Percentiles rank a stretch among this genome's conserved stretches.
Evolutionary conservation across 2,888 invertebrate genomes (phyloP).

Genomic region (Ceraclea dissimilis): DNA sequence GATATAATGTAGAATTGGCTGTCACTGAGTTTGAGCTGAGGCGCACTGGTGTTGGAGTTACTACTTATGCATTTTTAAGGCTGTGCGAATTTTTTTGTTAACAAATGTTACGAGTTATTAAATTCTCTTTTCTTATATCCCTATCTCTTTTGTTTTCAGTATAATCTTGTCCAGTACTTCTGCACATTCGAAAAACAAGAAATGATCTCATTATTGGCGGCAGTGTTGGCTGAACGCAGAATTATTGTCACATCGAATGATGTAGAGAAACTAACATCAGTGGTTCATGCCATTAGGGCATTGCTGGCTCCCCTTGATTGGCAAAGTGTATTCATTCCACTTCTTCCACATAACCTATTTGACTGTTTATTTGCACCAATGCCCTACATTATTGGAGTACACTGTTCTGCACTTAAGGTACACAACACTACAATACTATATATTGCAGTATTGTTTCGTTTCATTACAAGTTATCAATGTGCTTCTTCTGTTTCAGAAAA

Average conservation of each 20-base stretch:
- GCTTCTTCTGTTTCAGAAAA: neutral
- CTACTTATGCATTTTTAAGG: too few relatives aligned
- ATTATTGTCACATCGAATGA: constrained; percentile 1
- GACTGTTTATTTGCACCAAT: neutral
- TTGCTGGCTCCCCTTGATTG: neutral
- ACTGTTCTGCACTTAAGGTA: neutral
- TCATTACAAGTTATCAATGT: too few relatives aligned
- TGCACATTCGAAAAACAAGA: neutral
- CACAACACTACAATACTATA: too few relatives aligned
- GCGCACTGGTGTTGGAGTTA: too few relatives aligned
- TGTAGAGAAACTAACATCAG: neutral
- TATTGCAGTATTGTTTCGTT: too few relatives aligned
- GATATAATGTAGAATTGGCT: too few relatives aligned
- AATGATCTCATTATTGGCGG: neutral
- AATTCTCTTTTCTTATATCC: neutral
- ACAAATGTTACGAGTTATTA: too few relatives aligned
- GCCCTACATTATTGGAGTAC: constrained; percentile 1
- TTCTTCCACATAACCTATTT: neutral
- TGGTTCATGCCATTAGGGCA: neutral
- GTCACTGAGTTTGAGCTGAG: too few relatives aligned
- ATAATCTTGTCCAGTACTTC: neutral
- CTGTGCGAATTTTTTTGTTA: too few relatives aligned
- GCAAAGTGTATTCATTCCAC: neutral
- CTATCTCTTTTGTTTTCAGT: neutral
- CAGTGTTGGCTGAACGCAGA: neutral